Evolutionary conservation across 2,797 vertebrate genomes (phyloP), one percentile per base, ranked within the genome.

Genomic region (Anableps anableps): DNA sequence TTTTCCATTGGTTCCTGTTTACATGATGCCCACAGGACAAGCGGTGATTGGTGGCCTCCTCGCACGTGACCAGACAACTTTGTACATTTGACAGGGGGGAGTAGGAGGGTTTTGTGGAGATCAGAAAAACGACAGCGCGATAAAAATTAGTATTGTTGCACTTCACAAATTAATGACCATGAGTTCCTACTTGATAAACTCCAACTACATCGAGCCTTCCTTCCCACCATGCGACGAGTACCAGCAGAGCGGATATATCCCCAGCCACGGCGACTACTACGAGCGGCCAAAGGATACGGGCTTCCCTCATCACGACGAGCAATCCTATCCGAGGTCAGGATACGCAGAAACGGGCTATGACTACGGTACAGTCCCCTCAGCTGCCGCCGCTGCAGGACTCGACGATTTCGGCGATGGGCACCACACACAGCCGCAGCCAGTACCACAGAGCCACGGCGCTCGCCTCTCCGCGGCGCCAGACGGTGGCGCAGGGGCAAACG

Each of bases 101-200:
- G 94, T 96, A 97, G 97, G 96, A 95, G 95, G 96, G 97, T 97
- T 98, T 96, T 97, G 96, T 93, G 95, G 95, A 97, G 96, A 97
- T 97, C 97, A 98, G 97, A 98, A 98, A 99, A 98, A 99, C 97
- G 97, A 98, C 97, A 98, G 97, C 97, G 96, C 97, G 97, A 99
- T 98, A 98, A 99, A 96, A 96, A 96, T 96, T 96, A 95, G 95
- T 95, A 96, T 96, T 96, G 97, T 98, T 97, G 97, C 97, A 98
- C 97, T 98, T 98, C 97, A 96, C 97, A 99, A 98, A 99, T 99
- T 99, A 99, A 99, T 99, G 97, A 97, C 97, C 97, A 99, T 99
- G 98, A 99, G 98, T 97, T 99, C 98, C 96, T 99, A 98, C 97
- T 98, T 99, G 97, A 99, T 99, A 97, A 99, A 98, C 97, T 99